A percentile compares a stretch with the other conserved stretches of the same genome.
Evolutionary conservation across 1,140 invertebrate species (phyloP).

Genomic region (Drosophila nannoptera): DNA sequence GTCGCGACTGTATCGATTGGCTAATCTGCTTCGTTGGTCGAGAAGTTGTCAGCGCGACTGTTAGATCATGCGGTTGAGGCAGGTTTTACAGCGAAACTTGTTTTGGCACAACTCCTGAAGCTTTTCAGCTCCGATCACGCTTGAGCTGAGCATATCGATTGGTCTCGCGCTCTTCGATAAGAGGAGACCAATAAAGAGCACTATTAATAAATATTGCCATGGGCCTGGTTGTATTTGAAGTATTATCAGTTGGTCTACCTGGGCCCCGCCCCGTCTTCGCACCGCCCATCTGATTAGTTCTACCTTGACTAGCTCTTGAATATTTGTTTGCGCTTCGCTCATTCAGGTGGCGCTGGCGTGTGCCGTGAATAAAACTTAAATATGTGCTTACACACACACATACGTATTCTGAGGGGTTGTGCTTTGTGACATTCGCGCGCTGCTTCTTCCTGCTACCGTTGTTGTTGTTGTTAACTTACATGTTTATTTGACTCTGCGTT

Average conservation of each 20-base stretch:
- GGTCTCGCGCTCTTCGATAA: no score
- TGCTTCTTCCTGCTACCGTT: neutral
- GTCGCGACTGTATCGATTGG: no score
- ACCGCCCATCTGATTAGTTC: neutral
- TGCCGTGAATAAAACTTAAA: constrained; percentile 24
- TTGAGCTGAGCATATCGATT: no score
- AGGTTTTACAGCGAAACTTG: no score
- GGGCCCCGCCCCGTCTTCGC: neutral
- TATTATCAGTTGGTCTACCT: neutral
- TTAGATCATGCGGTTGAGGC: no score
- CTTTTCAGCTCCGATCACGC: no score
- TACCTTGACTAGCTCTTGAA: constrained; percentile 1
- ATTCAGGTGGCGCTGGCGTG: constrained; percentile 19
- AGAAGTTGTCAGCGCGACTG: no score
- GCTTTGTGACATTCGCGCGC: neutral
- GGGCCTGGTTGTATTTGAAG: no score
- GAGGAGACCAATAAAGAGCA: no score
- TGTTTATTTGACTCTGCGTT: constrained; percentile 22
- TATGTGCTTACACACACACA: neutral
- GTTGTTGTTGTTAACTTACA: constrained; percentile 53
- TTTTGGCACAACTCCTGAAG: no score
- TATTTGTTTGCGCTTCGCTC: constrained; percentile 12
- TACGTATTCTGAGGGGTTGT: constrained; percentile 1
- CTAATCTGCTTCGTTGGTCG: no score
- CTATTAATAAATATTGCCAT: no score